Evolutionary conservation across 2,113 vertebrate species (phyloP).

Genomic region (Aramus guarauna): DNA sequence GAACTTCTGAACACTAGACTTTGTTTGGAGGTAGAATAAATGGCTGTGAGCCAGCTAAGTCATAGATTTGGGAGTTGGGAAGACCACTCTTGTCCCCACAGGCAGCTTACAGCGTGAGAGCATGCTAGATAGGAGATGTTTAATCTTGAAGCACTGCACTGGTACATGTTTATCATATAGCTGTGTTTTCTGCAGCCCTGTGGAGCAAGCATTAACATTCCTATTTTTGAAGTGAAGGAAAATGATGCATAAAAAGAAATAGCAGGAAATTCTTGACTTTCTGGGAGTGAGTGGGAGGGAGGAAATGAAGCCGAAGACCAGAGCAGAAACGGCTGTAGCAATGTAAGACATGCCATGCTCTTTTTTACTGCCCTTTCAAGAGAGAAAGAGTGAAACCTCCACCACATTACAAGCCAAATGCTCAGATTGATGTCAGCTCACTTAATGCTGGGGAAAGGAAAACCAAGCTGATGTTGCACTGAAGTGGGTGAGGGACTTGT

Average conservation of each 20-base stretch:
- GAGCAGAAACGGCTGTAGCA: not conserved
- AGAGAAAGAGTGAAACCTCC: not conserved
- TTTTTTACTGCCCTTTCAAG: not conserved
- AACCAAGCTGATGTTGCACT: not conserved
- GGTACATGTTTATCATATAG: not conserved
- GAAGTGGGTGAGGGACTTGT: not conserved
- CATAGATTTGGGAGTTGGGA: not conserved
- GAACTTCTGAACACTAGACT: not conserved
- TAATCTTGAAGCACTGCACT: not conserved
- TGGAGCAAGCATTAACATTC: not conserved
- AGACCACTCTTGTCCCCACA: not conserved
- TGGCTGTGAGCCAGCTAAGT: not conserved
- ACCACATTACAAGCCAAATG: not conserved
- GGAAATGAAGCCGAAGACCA: not conserved
- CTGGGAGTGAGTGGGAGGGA: not conserved
- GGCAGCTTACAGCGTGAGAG: not conserved
- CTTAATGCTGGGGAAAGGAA: not conserved
- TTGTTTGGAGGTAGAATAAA: not conserved
- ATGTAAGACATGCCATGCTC: not conserved
- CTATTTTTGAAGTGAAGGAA: not conserved
- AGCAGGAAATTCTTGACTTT: not conserved
- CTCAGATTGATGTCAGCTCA: not conserved
- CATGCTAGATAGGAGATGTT: not conserved
- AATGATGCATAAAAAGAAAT: not conserved
- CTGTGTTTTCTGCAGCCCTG: not conserved